A percentile compares a stretch with the other conserved stretches of the same genome.
Conservation (phyloP, 2,888 invertebrate species). For the Zygothrica quintamaculata region DNA sequence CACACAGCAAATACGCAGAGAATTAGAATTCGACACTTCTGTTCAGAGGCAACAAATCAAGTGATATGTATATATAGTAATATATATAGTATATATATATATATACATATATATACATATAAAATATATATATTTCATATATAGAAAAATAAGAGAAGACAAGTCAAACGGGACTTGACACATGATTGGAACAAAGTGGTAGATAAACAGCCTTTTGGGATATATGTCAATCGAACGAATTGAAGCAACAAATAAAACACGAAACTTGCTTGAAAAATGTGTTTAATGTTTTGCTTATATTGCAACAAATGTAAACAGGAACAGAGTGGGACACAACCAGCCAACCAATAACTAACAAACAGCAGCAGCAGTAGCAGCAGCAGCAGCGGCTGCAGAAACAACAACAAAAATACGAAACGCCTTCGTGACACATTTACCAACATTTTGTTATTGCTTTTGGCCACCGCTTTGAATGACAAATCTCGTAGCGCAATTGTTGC, state of each 20-base stretch:
- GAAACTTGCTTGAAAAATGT: constrained; percentile 61
- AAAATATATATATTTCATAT: background rate
- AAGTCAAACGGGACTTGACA: constrained; percentile 15
- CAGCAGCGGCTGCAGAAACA: constrained; percentile 21
- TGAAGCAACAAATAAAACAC: constrained; percentile 26
- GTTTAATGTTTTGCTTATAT: constrained; percentile 53
- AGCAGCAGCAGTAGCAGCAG: constrained; percentile 21
- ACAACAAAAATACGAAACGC: constrained; percentile 36
- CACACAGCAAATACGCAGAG: constrained; percentile 11
- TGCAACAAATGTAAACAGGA: constrained; percentile 68
- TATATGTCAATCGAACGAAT: constrained; percentile 66
- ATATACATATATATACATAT: too few relatives aligned
- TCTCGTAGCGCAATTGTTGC: constrained; percentile 52
- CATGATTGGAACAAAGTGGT: constrained; percentile 2
- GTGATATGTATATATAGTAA: constrained; percentile 9
- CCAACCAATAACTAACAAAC: constrained; percentile 37
- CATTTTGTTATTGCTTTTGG: constrained; percentile 55
- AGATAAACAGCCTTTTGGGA: constrained; percentile 49
- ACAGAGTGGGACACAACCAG: constrained; percentile 37
- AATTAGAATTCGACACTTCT: constrained; percentile 41
- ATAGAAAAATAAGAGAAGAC: constrained; percentile 1
- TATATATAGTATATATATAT: background rate
- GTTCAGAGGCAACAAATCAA: constrained; percentile 14
- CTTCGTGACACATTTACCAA: constrained; percentile 75
- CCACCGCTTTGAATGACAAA: constrained; percentile 64